Conservation (phyloP, 2,113 vertebrate species). For the Beaufortia kweichowensis region DNA sequence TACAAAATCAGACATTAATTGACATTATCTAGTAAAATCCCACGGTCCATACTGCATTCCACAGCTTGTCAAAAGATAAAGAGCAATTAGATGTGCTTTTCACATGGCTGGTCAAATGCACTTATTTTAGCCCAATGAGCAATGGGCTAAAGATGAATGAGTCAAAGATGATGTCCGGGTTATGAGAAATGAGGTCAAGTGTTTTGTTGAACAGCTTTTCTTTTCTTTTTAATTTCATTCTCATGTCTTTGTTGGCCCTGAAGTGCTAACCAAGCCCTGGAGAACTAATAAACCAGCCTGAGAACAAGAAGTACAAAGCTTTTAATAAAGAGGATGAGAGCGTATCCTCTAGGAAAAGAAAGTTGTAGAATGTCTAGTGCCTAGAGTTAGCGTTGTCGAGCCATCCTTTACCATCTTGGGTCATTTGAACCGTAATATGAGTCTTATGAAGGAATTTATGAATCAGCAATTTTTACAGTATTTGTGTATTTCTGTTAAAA, state of each 20-base stretch:
- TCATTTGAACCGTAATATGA: conserved; percentile 14
- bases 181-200: conserved; percentile 48
- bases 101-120: conserved; percentile 19
- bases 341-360: conserved; percentile 25
- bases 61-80: conserved; percentile 6
- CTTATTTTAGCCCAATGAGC: conserved; percentile 14
- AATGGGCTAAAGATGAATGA: too few relatives aligned
- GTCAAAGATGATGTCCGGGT: background rate
- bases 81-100: conserved; percentile 7
- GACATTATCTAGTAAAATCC: conserved; percentile 11
- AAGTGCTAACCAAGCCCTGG: conserved; percentile 37
- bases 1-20: conserved; percentile 21
- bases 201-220: conserved; percentile 20
- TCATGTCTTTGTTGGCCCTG: conserved; percentile 30
- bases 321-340: conserved; percentile 21
- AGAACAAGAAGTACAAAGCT: conserved; percentile 34
- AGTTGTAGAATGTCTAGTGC: background rate
- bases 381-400: conserved; percentile 15
- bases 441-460: background rate
- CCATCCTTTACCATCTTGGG: background rate
- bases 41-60: conserved; percentile 8
- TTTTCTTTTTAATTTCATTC: conserved; percentile 47
- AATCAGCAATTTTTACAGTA: background rate
- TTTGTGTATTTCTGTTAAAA: background rate
- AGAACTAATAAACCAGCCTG: conserved; percentile 37